phyloP scores from a whole-genome alignment of 2,888 invertebrate species.

The Aphodius granarius region DNA sequence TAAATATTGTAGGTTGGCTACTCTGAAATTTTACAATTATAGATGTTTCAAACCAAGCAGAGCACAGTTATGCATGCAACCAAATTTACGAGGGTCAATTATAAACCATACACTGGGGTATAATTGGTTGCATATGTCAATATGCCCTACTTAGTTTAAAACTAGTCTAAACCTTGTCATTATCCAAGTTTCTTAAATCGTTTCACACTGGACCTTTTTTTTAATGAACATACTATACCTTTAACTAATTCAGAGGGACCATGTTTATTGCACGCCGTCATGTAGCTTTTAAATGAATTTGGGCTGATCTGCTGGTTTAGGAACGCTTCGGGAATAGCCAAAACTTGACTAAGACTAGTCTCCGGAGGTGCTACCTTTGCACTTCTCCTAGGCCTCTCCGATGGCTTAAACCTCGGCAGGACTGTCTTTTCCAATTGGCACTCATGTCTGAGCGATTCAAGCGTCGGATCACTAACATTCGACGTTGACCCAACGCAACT shows the following conservation, averaged over 20 bases:
- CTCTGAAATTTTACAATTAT: no score
- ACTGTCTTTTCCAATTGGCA: conserved; percentile 33
- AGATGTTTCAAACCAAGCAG: no score
- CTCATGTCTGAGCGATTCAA: conserved; percentile 40
- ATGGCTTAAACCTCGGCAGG: conserved; percentile 32
- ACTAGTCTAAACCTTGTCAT: no score
- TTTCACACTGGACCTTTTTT: no score
- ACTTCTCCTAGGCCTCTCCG: conserved; percentile 16
- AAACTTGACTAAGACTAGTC: conserved; percentile 47
- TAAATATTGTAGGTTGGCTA: no score
- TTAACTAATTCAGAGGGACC: background rate
- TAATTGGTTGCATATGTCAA: no score
- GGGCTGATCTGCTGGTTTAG: conserved; percentile 45
- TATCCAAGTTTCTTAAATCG: no score
- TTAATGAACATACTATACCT: no score
- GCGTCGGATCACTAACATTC: conserved; percentile 44
- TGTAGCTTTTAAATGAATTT: conserved; percentile 30
- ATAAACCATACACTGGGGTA: no score
- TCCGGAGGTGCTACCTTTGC: conserved; percentile 26
- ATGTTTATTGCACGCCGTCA: conserved; percentile 22
- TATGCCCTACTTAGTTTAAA: no score
- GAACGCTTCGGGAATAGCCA: conserved; percentile 51
- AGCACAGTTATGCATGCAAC: no score
- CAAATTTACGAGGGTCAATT: no score
- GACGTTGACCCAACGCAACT: conserved; percentile 37